phyloP scores from a whole-genome alignment of 2,888 invertebrate species.

The Pandemis heparana region DNA sequence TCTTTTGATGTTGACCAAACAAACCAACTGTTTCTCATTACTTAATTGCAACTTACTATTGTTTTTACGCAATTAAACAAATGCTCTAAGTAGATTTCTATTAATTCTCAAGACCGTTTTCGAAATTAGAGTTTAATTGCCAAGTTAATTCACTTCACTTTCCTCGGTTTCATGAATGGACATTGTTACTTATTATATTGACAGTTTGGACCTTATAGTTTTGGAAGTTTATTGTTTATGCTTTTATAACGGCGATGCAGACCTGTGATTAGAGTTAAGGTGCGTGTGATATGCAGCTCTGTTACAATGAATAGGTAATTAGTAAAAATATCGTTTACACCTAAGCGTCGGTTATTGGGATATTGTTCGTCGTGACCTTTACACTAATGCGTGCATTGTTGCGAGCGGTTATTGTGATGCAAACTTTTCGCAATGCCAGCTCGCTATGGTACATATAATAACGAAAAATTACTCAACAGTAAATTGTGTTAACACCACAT shows the following conservation, averaged over 20 bases:
- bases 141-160: constrained; percentile 51
- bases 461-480: constrained; percentile 77
- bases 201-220: not conserved
- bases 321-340: constrained; percentile 41
- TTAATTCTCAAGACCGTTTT: constrained; percentile 69
- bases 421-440: constrained; percentile 69
- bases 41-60: constrained; percentile 79
- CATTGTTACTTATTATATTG: constrained; percentile 10
- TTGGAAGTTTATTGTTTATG: not conserved
- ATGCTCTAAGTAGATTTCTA: constrained; percentile 75
- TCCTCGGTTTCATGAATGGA: constrained; percentile 27
- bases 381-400: constrained; percentile 64
- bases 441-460: constrained; percentile 48
- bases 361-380: constrained; percentile 67
- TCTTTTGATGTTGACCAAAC: constrained; percentile 72
- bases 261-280: not conserved
- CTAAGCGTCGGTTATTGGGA: constrained; percentile 43
- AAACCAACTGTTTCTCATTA: constrained; percentile 76
- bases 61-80: constrained; percentile 77
- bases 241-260: not conserved
- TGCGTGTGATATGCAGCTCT: constrained; percentile 12
- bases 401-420: constrained; percentile 63
- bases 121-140: constrained; percentile 50
- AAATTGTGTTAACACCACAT: constrained; percentile 76
- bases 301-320: constrained; percentile 36